phyloP scores from a whole-genome alignment of 2,113 vertebrate species.

The Bubo blakistoni region DNA sequence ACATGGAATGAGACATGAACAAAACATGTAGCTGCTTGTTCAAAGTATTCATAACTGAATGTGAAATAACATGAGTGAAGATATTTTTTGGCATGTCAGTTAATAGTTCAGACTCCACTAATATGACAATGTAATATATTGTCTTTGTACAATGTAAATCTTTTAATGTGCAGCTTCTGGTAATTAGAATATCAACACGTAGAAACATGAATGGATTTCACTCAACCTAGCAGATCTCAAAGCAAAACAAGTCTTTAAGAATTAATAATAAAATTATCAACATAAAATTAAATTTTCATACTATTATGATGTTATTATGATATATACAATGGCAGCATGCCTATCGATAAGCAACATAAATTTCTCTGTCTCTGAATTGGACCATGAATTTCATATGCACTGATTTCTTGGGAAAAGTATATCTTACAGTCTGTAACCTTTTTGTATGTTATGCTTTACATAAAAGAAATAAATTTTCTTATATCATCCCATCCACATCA shows the following conservation, averaged over 20 bases:
- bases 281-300: neutral
- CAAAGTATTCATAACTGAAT: neutral
- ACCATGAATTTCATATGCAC: neutral
- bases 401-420: neutral
- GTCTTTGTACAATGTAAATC: neutral
- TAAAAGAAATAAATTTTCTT: neutral
- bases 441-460: neutral
- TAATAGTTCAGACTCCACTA: slow-evolving; percentile 5
- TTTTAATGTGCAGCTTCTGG: neutral
- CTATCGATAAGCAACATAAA: neutral
- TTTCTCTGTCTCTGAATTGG: neutral
- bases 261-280: neutral
- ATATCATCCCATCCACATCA: neutral
- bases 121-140: slow-evolving; percentile 28
- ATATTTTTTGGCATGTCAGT: slow-evolving; percentile 23
- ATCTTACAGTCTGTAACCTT: neutral
- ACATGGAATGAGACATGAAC: neutral
- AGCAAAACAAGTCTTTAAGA: neutral
- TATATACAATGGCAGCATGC: neutral
- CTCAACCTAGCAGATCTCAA: neutral
- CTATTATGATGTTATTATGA: neutral
- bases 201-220: neutral
- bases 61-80: neutral
- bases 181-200: neutral
- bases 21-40: neutral